Percentiles rank a stretch among this genome's conserved stretches.
Conservation (phyloP, 2,113 vertebrate species). For the Nematolebias whitei region DNA sequence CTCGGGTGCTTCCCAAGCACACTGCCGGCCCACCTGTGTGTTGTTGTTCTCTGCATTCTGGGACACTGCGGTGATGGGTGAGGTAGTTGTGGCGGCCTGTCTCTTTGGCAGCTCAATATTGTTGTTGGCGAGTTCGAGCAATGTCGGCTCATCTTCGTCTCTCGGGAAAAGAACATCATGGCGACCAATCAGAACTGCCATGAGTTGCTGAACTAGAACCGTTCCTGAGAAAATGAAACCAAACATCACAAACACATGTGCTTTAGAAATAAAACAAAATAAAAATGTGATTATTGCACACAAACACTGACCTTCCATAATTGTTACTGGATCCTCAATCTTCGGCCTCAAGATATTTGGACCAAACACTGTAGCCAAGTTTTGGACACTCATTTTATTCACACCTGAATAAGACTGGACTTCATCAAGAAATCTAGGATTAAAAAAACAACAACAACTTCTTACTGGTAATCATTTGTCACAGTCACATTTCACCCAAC, state of each 20-base stretch:
- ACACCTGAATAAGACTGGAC: constrained; percentile 95
- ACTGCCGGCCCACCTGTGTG: constrained; percentile 75
- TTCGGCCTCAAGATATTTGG: constrained; percentile 96
- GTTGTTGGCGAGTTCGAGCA: constrained; percentile 84
- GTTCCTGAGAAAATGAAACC: constrained; percentile 81
- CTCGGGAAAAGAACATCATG: constrained; percentile 88
- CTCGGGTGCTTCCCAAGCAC: constrained; percentile 89
- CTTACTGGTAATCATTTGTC: not conserved
- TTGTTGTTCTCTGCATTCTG: constrained; percentile 94
- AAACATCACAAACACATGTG: not conserved
- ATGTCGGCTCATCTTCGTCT: constrained; percentile 77
- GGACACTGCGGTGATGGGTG: not conserved
- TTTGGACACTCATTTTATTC: constrained; percentile 99
- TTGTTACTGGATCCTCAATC: constrained; percentile 94
- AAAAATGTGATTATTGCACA: not conserved
- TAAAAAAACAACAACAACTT: not conserved
- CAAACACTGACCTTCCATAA: constrained; percentile 90
- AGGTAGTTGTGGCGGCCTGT: constrained; percentile 53
- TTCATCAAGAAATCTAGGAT: constrained; percentile 93
- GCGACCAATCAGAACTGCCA: constrained; percentile 94
- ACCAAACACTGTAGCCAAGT: constrained; percentile 95
- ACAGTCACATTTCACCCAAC: not conserved
- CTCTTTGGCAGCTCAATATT: constrained; percentile 83
- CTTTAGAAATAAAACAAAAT: not conserved
- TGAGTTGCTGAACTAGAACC: constrained; percentile 94